Evolutionary conservation across 2,113 vertebrate species (phyloP).

Genomic region (Camelus dromedarius): DNA sequence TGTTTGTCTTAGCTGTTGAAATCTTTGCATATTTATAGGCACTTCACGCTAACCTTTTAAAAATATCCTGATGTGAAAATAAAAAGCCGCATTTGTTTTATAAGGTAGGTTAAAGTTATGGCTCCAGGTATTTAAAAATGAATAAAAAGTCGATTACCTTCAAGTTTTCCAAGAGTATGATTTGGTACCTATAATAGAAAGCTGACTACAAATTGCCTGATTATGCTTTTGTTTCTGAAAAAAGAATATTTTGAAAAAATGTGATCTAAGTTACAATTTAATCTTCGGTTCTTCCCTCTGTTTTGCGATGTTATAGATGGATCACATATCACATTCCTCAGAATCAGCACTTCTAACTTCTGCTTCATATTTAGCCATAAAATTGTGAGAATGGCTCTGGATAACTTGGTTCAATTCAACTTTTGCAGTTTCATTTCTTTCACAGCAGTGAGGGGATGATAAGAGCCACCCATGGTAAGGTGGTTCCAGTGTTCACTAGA

Average conservation of each 20-base stretch:
- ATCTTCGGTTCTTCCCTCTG: conserved; percentile 66
- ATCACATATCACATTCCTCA: conserved; percentile 41
- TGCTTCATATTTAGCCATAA: conserved; percentile 58
- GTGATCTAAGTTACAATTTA: conserved; percentile 58
- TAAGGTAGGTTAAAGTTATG: conserved; percentile 81
- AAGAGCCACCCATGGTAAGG: not conserved
- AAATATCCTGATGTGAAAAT: conserved; percentile 81
- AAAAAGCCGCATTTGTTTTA: conserved; percentile 79
- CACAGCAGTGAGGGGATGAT: not conserved
- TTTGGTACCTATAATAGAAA: conserved; percentile 69
- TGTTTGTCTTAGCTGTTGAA: conserved; percentile 84
- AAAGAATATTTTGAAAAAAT: conserved; percentile 71
- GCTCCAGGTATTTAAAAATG: conserved; percentile 82
- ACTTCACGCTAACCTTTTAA: conserved; percentile 79
- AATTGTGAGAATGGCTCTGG: conserved; percentile 53
- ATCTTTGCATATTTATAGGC: conserved; percentile 84
- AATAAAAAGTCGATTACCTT: conserved; percentile 82
- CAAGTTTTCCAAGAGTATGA: conserved; percentile 72
- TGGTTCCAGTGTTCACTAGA: not conserved
- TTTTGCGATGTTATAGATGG: conserved; percentile 54
- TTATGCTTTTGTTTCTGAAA: conserved; percentile 75
- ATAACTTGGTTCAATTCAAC: conserved; percentile 56
- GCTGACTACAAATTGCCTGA: conserved; percentile 80
- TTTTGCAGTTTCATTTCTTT: conserved; percentile 61
- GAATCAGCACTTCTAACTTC: conserved; percentile 67